Evolutionary conservation across 1,140 invertebrate species (phyloP).

Genomic region (Dreissena polymorpha): DNA sequence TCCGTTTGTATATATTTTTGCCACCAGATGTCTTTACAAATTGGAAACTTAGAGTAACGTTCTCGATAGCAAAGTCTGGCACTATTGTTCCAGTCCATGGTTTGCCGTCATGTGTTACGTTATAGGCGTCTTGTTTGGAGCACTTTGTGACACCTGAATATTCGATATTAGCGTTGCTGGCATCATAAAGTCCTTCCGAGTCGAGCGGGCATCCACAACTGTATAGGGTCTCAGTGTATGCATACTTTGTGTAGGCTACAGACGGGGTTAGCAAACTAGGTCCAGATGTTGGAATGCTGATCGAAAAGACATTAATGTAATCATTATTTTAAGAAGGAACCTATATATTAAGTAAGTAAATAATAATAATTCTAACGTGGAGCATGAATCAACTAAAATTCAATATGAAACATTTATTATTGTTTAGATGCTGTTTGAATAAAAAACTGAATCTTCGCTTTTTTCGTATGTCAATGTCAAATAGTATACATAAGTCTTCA

Average conservation of each 20-base stretch:
- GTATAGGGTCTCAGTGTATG: background rate
- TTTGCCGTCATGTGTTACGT: background rate
- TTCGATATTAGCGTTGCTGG: background rate
- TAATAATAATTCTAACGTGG: too few species aligned
- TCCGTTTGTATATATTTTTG: background rate
- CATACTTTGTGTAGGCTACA: background rate
- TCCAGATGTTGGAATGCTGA: background rate
- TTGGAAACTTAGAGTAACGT: background rate
- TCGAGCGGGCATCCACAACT: background rate
- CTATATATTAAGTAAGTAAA: too few species aligned
- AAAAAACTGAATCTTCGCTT: too few species aligned
- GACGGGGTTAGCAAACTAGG: background rate
- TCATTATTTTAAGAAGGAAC: too few species aligned
- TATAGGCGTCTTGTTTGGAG: background rate
- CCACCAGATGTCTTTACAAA: background rate
- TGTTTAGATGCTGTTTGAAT: too few species aligned
- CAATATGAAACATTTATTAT: too few species aligned
- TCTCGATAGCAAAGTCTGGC: constrained; percentile 3
- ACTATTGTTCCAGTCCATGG: background rate
- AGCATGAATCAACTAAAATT: too few species aligned
- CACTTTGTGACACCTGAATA: background rate
- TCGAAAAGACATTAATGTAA: too few species aligned
- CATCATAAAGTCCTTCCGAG: background rate
- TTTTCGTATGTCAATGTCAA: too few species aligned
- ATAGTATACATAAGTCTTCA: too few species aligned